Base-by-base conservation (phyloP, 2,113 vertebrate genomes). In the Phylloscopus whistleri region DNA sequence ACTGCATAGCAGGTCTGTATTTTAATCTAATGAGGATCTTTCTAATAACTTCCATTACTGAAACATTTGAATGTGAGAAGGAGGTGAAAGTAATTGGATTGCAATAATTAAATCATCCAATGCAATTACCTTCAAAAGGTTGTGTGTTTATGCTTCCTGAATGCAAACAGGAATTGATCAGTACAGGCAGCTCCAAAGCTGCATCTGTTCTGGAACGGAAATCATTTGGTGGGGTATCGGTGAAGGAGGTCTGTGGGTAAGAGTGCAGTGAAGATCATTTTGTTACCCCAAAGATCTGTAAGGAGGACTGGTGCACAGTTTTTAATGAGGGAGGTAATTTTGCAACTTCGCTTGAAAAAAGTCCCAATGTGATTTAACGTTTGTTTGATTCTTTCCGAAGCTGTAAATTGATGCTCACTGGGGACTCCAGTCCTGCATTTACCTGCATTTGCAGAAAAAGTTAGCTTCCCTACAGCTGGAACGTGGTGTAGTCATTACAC, bases 11-110 rank as follows among this genome's bases (percentile, higher is more conserved):
- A 80, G 33, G 19, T 62, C 67, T 94, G 33, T 66, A 26, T 73
- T 91, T 89, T 85, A 79, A 91, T 83, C 74, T 73, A 85, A 67
- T 82, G 62, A 84, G 22, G 33, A 76, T 73, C 76, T 93, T 93
- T 84, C 75, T 85, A 87, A 84, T 89, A 96, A 90, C 62, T 87
- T 91, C 58, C 55, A 79, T 94, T 85, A 62, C 75, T 85, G 64
- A 94, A 84, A 79, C 39, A 59, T 95, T 90, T 94, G 75, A 90
- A 88, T 77, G 55, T 91, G 75, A 72, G 58, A 91, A 85, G 75
- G 78, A 88, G 87, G 55, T 77, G 46, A 95, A 93, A 95, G 78
- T 85, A 85, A 83, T 93, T 94, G 91, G 91, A 76, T 95, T 94
- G 75, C 83, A 90, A 76, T 66, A 87, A 97, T 95, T 87, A 91